Conservation (phyloP, 2,888 invertebrate species). For the Flexamia atlantica region DNA sequence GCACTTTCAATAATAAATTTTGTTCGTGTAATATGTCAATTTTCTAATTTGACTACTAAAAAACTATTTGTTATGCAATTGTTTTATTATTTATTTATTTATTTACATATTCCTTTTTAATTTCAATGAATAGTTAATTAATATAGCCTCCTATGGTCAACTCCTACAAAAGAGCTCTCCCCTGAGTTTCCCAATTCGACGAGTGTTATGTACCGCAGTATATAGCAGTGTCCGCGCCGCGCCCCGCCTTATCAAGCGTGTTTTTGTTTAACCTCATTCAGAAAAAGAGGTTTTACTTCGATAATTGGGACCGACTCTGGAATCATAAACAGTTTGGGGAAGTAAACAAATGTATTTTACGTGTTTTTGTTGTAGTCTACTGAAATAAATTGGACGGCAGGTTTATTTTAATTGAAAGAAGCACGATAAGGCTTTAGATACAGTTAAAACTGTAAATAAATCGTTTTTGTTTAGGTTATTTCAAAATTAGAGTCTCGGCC, state of each 20-base stretch:
- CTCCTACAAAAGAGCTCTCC: too few relatives aligned
- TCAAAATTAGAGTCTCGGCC: too few relatives aligned
- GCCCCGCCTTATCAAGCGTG: neutral
- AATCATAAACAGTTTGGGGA: conserved; percentile 25
- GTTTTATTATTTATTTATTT: too few relatives aligned
- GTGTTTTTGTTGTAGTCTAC: neutral
- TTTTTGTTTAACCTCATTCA: neutral
- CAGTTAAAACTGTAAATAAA: too few relatives aligned
- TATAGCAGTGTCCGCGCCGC: neutral
- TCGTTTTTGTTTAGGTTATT: too few relatives aligned
- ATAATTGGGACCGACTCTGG: neutral
- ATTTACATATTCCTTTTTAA: too few relatives aligned
- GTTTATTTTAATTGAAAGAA: neutral
- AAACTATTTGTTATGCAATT: too few relatives aligned
- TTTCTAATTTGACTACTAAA: too few relatives aligned
- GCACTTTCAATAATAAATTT: too few relatives aligned
- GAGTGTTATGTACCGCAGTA: neutral
- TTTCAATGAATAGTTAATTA: too few relatives aligned
- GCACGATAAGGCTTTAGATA: neutral
- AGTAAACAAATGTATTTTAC: neutral
- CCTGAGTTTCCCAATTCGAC: neutral
- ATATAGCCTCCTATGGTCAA: too few relatives aligned
- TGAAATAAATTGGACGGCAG: neutral
- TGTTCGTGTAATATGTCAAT: too few relatives aligned
- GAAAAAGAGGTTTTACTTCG: conserved; percentile 5